These are phyloP conservation scores for Lepidochrysops patricia DNA, from an alignment of 2,888 invertebrate genomes.

Conservation along the genomic window DNA sequence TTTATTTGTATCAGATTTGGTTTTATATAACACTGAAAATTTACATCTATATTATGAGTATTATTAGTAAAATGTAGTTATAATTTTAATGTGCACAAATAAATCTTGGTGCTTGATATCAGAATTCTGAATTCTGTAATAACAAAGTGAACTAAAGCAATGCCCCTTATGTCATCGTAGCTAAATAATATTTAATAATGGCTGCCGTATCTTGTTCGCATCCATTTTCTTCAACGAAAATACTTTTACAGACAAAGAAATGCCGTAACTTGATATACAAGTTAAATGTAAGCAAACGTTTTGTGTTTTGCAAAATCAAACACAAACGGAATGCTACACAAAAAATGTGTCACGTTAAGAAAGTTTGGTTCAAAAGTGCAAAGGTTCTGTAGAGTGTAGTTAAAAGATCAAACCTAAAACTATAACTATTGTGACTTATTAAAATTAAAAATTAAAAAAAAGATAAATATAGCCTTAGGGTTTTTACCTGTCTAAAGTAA, in stretches of 20 bases:
- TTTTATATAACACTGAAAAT: too few species aligned
- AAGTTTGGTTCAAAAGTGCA: background rate
- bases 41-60: too few species aligned
- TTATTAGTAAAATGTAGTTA: too few species aligned
- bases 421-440: too few species aligned
- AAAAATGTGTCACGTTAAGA: constrained; percentile 27
- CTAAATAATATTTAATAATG: constrained; percentile 9
- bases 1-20: too few species aligned
- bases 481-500: too few species aligned
- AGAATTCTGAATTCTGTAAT: too few species aligned
- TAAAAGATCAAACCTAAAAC: too few species aligned
- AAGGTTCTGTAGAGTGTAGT: constrained; percentile 14
- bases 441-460: too few species aligned
- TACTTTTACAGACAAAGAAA: constrained; percentile 32
- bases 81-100: too few species aligned
- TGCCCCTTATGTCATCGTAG: background rate
- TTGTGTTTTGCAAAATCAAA: constrained; percentile 70
- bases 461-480: too few species aligned
- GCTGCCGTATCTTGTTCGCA: constrained; percentile 4
- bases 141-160: constrained; percentile 9
- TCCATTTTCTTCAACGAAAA: constrained; percentile 4
- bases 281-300: constrained; percentile 67
- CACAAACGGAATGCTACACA: constrained; percentile 63
- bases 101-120: too few species aligned
- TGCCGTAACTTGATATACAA: constrained; percentile 60